Evolutionary conservation across 1,140 invertebrate genomes (phyloP), one percentile per base, ranked within the genome.

Genomic region (Nasonia giraulti): DNA sequence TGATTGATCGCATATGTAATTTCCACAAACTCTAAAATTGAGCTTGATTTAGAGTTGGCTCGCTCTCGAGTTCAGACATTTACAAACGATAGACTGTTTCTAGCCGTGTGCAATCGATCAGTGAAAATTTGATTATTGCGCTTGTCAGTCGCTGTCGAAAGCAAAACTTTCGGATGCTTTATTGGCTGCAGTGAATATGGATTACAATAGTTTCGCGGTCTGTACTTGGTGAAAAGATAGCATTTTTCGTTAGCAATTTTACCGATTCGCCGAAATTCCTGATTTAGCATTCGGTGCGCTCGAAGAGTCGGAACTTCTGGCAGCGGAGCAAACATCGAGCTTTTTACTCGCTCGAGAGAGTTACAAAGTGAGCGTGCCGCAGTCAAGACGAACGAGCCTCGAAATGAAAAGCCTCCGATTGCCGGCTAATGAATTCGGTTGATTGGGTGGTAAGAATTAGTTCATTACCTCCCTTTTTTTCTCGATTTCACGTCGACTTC

Each of bases 381-480:
- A 37, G 31, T 83, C 17, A 47, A 75, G 69, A 80, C 55, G 44
- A 81, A 73, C 31, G 37, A 44, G 62, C 14, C 23, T 20, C 11
- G 20, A 55, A 84, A 83, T 73, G 79, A 84, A 84, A 86, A 81
- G 40, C 44, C 23, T 33, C 7, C 79, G 77, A 80, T 84, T 83
- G 47, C 76, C 47, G 83, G 47, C 76, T 47, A 81, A 17, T 84
- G 75, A 85, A 81, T 82, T 76, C 44, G 86, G 37, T 85, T 87
- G 84, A 89, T 86, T 89, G 83, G 77, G 80, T 79, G 40, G 66
- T 82, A 80, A 86, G 85, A 87, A 89, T 87, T 87, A 87, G 86
- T 88, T 87, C 83, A 87, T 87, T 87, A 89, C 50, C 77, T 78
- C 3, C n/a, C 50, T 73, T 82, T 85, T 44, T 44, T 77, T 33